Base-by-base conservation (phyloP, 2,797 vertebrate genomes). In the Harpagifer antarcticus region DNA sequence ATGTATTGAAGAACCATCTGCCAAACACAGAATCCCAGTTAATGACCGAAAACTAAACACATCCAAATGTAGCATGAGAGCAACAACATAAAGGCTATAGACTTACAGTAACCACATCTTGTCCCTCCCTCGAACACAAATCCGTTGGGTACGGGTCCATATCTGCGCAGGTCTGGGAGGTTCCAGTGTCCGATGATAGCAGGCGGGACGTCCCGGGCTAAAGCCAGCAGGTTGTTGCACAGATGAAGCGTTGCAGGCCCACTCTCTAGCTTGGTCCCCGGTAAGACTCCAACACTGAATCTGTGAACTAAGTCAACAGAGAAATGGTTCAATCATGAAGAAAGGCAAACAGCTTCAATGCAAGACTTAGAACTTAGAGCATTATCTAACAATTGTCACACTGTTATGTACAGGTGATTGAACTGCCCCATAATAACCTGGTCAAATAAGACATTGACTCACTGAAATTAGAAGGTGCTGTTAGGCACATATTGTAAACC, bases 81-180 rank as follows among this genome's bases (percentile, higher is more conserved):
- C 3, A 12, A 19, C n/a, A 57, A 17, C 23, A 54, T 9, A 17
- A 54, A 44, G 13, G 48, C 10, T 8, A 85, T 95, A 90, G 44
- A 92, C 98, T 99, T 93, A 99, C 98, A 99, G 93, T 96, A 98
- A 69, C 98, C 98, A 47, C 98, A 99, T 86, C 98, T 95, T 17
- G 98, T 98, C 64, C 98, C 98, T 52, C 98, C 98, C 93, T 99
- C 98, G 19, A 99, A 99, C 89, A 99, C 97, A 68, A 99, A 99
- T 20, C 98, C 98, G 0, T 95, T 96, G 2, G 96, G 96, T 63
- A 99, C 97, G 0, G 98, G 97, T 75, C 98, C 98, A 0, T 99
- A 99, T 57, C 98, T 93, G 33, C 98, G 96, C 81, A 99, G 95
- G 78, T 99, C 98, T 0, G 96, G 95, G 52, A 99, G 96, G 81